These are phyloP conservation scores for Microtus oregoni DNA, from an alignment of 2,113 vertebrate species.

Conservation along the genomic window DNA sequence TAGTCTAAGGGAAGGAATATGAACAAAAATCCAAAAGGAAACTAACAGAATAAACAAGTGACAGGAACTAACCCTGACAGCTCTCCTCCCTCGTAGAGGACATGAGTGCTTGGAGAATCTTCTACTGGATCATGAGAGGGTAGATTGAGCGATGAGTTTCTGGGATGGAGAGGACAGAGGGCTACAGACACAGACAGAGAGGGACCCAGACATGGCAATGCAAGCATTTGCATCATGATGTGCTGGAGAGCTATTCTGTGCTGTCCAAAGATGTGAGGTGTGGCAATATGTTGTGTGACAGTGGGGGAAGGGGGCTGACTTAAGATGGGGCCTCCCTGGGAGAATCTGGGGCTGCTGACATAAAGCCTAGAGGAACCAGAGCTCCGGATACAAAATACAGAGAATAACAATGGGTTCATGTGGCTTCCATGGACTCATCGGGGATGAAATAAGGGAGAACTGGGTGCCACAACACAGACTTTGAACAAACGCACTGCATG, in stretches of 20 bases:
- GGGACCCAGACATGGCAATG: accelerated
- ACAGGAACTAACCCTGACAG: background rate
- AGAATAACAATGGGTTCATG: background rate
- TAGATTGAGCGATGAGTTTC: accelerated
- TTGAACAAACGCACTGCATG: background rate
- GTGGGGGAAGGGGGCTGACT: too few relatives aligned
- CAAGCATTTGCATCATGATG: background rate
- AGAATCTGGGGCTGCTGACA: background rate
- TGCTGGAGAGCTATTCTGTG: background rate
- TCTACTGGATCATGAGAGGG: background rate
- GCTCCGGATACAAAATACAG: too few relatives aligned
- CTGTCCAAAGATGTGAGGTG: accelerated
- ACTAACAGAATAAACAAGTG: background rate
- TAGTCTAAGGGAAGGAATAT: background rate
- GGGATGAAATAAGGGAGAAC: accelerated
- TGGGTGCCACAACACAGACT: background rate
- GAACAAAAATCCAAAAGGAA: background rate
- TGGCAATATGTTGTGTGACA: background rate
- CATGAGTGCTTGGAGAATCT: background rate
- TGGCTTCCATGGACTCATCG: background rate
- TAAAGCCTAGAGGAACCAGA: too few relatives aligned
- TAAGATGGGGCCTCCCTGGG: too few relatives aligned
- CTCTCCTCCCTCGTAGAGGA: background rate
- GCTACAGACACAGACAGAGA: background rate
- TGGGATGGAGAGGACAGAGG: background rate